Evolutionary conservation across 2,113 vertebrate genomes (phyloP), one percentile per base, ranked within the genome.

Genomic region (Pterophyllum scalare): DNA sequence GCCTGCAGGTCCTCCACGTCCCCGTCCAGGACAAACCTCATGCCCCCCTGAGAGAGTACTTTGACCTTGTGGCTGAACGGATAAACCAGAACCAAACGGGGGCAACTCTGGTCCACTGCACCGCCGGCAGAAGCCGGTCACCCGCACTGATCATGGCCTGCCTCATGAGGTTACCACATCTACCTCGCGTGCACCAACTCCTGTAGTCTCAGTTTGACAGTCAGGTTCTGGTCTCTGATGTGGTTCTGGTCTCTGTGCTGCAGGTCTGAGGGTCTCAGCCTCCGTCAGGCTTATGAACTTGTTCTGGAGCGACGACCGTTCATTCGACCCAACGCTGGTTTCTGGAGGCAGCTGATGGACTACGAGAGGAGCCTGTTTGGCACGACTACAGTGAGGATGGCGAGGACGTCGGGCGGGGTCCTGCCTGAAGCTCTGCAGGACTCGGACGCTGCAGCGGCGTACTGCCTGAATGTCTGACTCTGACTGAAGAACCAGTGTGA

Each of bases 311-410:
- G 79, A 65, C 81, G 88, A 0, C 95, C 96, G 13, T 95, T 96
- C 75, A 86, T 94, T 58, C 82, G 89, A 2, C 96, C 96, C 58
- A 97, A 94, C 3, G 93, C 24, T 0, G 93, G 96, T 4, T 97
- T 96, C 91, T 97, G 97, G 97, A 93, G 93, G 19, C 97, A 97
- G 89, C 95, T 97, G 77, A 87, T 96, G 57, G 90, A 74, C 46
- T 96, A 95, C 0, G 94, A 97, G 90, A 61, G 85, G 31, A 78
- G 26, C 1, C 89, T 96, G 9, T 93, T 91, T 1, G 65, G 95
- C 5, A 79, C 59, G 61, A 95, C 88, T 87, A 95, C 94, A 0
- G 75, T 97, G 46, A 2, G 0, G 59, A 95, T 95, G 96, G 72
- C 87, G 35, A 88, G 5, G 2, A 94, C 94, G 0, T 33, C 87